phyloP scores from a whole-genome alignment of 1,140 invertebrate species.

The Rhyzopertha dominica region DNA sequence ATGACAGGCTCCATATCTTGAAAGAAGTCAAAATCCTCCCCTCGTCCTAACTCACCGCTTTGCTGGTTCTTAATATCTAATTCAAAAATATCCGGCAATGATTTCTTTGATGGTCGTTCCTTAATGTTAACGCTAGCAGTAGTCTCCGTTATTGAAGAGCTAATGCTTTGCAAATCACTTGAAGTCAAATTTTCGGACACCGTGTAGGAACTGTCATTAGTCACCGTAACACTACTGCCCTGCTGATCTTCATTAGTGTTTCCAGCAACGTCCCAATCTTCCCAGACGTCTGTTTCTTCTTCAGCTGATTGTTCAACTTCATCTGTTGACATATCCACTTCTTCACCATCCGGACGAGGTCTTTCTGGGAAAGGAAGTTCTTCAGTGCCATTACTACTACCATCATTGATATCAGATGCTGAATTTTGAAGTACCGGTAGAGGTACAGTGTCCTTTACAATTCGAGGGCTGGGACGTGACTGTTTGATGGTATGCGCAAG shows the following conservation, averaged over 20 bases:
- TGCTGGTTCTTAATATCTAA: slow-evolving; percentile 71
- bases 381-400: too few relatives aligned
- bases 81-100: slow-evolving; percentile 60
- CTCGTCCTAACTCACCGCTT: slow-evolving; percentile 40
- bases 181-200: background rate
- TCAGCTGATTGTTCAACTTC: slow-evolving; percentile 38
- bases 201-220: background rate
- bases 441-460: too few relatives aligned
- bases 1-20: slow-evolving; percentile 81
- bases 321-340: slow-evolving; percentile 57
- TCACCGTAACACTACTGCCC: too few relatives aligned
- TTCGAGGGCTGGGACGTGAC: too few relatives aligned
- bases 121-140: background rate
- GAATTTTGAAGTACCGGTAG: too few relatives aligned
- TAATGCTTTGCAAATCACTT: background rate
- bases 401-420: too few relatives aligned
- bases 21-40: slow-evolving; percentile 70
- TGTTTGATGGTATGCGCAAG: slow-evolving; percentile 35
- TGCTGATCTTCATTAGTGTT: slow-evolving; percentile 24
- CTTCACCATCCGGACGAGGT: slow-evolving; percentile 74
- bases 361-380: slow-evolving; percentile 72
- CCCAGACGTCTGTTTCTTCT: slow-evolving; percentile 57
- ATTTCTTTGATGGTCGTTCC: slow-evolving; percentile 29
- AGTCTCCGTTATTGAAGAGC: background rate
- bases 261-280: slow-evolving; percentile 68